These are phyloP conservation scores for Tribolium madens DNA, from an alignment of 1,140 invertebrate genomes.

Conservation along the genomic window DNA sequence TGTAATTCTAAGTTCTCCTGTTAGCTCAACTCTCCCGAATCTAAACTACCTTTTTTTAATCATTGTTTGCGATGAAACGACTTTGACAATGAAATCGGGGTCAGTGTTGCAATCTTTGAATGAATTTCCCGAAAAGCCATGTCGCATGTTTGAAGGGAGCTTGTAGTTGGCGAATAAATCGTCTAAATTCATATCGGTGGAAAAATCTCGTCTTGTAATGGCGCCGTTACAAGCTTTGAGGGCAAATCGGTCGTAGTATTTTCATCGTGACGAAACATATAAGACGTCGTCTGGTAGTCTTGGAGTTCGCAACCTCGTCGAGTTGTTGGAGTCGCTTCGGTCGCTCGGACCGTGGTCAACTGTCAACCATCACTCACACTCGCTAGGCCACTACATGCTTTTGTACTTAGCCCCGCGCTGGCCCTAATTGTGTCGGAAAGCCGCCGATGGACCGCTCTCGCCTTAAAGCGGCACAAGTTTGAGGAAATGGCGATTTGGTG, in stretches of 20 bases:
- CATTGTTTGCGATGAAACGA: too few species aligned
- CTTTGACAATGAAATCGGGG: too few species aligned
- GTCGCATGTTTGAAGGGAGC: neutral
- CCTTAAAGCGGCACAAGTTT: constrained; percentile 51
- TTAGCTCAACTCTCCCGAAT: too few species aligned
- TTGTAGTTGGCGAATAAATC: neutral
- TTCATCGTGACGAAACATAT: neutral
- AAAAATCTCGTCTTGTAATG: neutral
- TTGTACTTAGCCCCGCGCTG: constrained; percentile 62
- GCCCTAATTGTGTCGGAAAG: constrained; percentile 64
- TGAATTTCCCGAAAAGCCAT: too few species aligned
- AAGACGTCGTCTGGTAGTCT: constrained; percentile 14
- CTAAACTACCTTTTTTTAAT: too few species aligned
- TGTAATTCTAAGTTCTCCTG: too few species aligned
- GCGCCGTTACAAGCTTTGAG: constrained; percentile 1
- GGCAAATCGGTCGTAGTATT: constrained; percentile 24
- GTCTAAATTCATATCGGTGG: neutral
- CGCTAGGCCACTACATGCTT: constrained; percentile 63
- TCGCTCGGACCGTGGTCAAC: constrained; percentile 60
- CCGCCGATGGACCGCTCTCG: constrained; percentile 48
- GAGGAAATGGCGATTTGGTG: constrained; percentile 9
- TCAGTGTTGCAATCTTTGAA: too few species aligned
- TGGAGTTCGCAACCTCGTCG: constrained; percentile 37
- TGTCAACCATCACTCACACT: constrained; percentile 65
- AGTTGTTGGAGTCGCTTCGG: constrained; percentile 23